These are phyloP conservation scores for Trypoxylon attenuatum DNA, from an alignment of 2,888 invertebrate genomes.

Conservation along the genomic window DNA sequence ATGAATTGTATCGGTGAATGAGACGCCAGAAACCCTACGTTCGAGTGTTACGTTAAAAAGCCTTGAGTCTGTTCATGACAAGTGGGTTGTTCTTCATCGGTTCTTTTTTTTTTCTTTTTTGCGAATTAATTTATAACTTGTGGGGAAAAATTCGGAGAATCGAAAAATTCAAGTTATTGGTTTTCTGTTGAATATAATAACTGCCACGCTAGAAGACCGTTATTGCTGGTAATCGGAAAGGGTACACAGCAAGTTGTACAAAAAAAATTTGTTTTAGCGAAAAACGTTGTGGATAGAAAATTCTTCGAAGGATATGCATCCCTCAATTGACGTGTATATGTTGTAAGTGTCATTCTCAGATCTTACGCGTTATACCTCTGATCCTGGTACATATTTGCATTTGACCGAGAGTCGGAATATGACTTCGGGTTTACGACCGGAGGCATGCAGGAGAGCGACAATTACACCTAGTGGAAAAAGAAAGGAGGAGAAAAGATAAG, in stretches of 20 bases:
- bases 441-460: conserved; percentile 7
- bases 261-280: conserved; percentile 23
- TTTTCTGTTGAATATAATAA: conserved; percentile 40
- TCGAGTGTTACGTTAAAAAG: conserved; percentile 36
- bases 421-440: conserved; percentile 7
- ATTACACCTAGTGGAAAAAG: conserved; percentile 13
- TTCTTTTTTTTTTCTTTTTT: no score
- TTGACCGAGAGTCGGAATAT: conserved; percentile 38
- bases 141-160: neutral
- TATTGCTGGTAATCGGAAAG: conserved; percentile 7
- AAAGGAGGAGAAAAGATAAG: no score
- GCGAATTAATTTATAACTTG: conserved; percentile 34
- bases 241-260: conserved; percentile 1
- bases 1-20: conserved; percentile 57
- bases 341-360: conserved; percentile 19
- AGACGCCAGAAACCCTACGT: conserved; percentile 46
- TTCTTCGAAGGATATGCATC: no score
- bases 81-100: conserved; percentile 40
- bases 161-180: conserved; percentile 13
- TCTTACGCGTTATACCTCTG: conserved; percentile 24
- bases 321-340: conserved; percentile 3
- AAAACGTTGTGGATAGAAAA: conserved; percentile 6
- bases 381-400: conserved; percentile 37
- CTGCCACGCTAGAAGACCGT: conserved; percentile 12
- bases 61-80: conserved; percentile 42